Base-by-base conservation (phyloP, 2,797 vertebrate genomes). In the Austrolebias charrua region DNA sequence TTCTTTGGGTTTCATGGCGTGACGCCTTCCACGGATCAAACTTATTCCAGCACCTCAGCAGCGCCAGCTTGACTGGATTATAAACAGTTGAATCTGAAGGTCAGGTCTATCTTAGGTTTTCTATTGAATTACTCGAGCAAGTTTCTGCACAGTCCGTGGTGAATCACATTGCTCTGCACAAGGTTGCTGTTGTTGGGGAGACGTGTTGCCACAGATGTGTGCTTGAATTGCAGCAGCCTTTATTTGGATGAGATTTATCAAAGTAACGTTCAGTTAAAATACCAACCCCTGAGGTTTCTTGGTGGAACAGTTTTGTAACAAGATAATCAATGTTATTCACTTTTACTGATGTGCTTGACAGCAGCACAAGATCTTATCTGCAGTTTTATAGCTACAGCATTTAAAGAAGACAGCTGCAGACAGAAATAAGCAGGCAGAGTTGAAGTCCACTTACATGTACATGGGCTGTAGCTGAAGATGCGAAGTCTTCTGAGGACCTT, bases 391-490 rank as follows among this genome's bases (percentile, higher is more conserved):
- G 14, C 20, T 28, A 29, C 29, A 31, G 43, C 12, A 52, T 68
- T 56, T 55, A 1, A 61, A 18, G 5, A 45, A 59, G 14, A 19
- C 20, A 47, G 4, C 5, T 18, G 47, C 1, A 44, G 58, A 62
- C 47, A 24, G 52, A 38, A 38, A 38, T 38, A 9, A 33, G 29
- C 2, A 54, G 3, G 20, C 1, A 24, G n/a, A 45, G n/a, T 87
- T 14, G 2, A 19, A 92, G 4, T 12, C 35, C 79, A 88, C 88
- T 91, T 67, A 99, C 97, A 99, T 98, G 91, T 98, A 98, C 97
- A 99, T 98, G 66, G 97, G 97, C 84, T 99, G 97, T 79, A 99
- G 94, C 78, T 99, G 97, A 89, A 99, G 95, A 91, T 98, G 97
- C 75, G 97, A 99, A 64, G 97, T 98, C 94, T 99, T 99, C 93